Percentiles rank a stretch among this genome's conserved stretches.
These are phyloP conservation scores for Chamaea fasciata DNA, from an alignment of 2,113 vertebrate species.

Conservation along the genomic window DNA sequence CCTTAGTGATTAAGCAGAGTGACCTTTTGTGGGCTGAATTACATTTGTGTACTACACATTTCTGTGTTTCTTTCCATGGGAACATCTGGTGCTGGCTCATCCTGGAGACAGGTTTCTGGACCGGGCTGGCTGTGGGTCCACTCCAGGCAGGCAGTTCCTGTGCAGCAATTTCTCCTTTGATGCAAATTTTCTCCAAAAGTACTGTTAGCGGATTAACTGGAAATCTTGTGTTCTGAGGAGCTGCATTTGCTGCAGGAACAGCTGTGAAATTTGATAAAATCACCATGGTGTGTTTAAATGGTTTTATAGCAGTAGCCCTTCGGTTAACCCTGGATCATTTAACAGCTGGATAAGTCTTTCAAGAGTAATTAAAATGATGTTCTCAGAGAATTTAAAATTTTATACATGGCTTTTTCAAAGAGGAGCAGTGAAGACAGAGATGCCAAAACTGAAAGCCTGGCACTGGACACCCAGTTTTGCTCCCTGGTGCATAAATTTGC, in stretches of 20 bases:
- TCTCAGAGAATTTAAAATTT: constrained; percentile 39
- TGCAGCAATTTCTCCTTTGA: background rate
- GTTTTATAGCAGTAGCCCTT: constrained; percentile 22
- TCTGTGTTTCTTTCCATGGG: background rate
- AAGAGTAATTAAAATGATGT: constrained; percentile 37
- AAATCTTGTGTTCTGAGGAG: constrained; percentile 39
- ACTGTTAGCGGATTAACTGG: constrained; percentile 5
- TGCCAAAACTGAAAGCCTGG: constrained; percentile 44
- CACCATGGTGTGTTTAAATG: constrained; percentile 9
- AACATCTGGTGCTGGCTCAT: constrained; percentile 40
- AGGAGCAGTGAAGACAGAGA: background rate
- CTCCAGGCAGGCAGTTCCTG: background rate
- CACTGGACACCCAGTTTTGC: background rate
- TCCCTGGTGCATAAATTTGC: constrained; percentile 40
- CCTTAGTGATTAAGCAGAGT: background rate
- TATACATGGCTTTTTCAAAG: background rate
- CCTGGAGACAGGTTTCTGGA: background rate
- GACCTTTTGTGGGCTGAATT: background rate
- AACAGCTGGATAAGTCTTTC: constrained; percentile 36
- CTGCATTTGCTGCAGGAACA: constrained; percentile 34
- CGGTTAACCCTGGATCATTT: constrained; percentile 9
- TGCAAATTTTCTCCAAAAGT: constrained; percentile 24
- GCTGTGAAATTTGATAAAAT: constrained; percentile 62
- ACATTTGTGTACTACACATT: background rate
- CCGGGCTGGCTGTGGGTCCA: background rate